A percentile compares a stretch with the other conserved stretches of the same genome.
phyloP scores from a whole-genome alignment of 2,888 invertebrate species.

The Peribatodes rhomboidaria region DNA sequence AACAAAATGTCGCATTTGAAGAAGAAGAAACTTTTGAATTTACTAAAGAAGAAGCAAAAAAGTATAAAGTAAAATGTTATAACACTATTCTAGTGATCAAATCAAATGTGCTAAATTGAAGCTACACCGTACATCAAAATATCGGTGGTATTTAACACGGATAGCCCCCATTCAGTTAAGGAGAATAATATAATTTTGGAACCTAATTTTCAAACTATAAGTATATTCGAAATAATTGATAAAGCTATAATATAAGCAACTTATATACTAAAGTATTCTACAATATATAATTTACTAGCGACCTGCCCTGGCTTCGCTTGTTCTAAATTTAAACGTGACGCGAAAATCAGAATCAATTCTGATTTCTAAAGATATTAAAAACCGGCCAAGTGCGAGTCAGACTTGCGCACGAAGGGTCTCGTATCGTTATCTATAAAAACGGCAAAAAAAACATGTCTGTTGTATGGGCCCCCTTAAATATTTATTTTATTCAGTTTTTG shows the following conservation, averaged over 20 bases:
- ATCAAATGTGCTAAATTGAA: not conserved
- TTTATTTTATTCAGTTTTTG: too few relatives aligned
- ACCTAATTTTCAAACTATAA: too few relatives aligned
- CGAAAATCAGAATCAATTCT: too few relatives aligned
- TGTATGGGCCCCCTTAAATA: too few relatives aligned
- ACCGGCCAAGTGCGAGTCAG: too few relatives aligned
- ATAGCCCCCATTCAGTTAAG: not conserved
- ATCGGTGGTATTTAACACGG: constrained; percentile 10
- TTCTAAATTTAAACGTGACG: not conserved
- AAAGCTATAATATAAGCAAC: not conserved
- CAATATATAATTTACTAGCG: not conserved
- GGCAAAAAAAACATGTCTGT: too few relatives aligned
- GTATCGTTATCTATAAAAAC: too few relatives aligned
- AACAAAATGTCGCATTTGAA: not conserved
- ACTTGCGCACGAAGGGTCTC: too few relatives aligned
- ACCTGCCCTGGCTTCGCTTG: not conserved
- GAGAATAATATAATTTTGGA: not conserved
- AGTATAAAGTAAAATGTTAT: not conserved
- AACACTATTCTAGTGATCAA: not conserved
- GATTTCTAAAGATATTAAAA: too few relatives aligned
- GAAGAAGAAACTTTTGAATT: not conserved
- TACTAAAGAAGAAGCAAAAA: not conserved
- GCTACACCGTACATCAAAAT: too few relatives aligned
- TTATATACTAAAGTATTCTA: not conserved
- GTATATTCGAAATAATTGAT: not conserved